Base-by-base conservation (phyloP, 2,797 vertebrate genomes). In the Botia kubotai region DNA sequence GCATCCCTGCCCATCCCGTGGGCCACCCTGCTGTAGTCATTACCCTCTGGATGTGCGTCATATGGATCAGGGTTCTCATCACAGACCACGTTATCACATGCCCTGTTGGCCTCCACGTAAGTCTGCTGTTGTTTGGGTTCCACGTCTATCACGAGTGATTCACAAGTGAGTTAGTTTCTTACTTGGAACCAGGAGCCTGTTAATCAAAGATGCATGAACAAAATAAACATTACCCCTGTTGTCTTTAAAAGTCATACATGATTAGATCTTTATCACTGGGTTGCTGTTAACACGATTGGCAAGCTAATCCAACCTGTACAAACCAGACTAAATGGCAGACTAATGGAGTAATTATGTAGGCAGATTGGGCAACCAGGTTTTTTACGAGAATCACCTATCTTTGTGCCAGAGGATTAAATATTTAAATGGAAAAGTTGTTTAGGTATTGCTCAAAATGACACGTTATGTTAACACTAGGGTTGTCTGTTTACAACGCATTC, bases 11-110 rank as follows among this genome's bases (percentile, higher is more conserved):
- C 71, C 74, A 0, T 93, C 91, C 0, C 89, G 83, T 62, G 90
- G 90, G 6, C 86, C 86, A 0, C 82, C 86, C 71, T 94, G 91
- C 86, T 92, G 90, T 0, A 86, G 89, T 0, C 92, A 88, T 53
- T 89, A 87, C 2, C 92, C 92, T 0, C 58, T 36, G 0, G 91
- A 93, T 0, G 58, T 46, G 69, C 88, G 88, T 83, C 87, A 79
- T 80, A 86, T 88, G 76, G 85, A 89, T 80, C 87, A 84, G 3
- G 85, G 85, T 4, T 83, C 66, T 2, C 72, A 87, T 17, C 62
- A 73, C 17, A 77, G 68, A 43, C 33, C 74, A 19, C 62, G 75
- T 17, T 83, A 77, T 70, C 73, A 71, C 17, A 39, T 29, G 71
- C 67, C 79, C 1, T 57, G 17, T 52, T 65, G 81, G 12, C 91